phyloP scores from a whole-genome alignment of 30 jellyfish, hydroid and myxozoan genomes.

The Turritopsis dohrnii region DNA sequence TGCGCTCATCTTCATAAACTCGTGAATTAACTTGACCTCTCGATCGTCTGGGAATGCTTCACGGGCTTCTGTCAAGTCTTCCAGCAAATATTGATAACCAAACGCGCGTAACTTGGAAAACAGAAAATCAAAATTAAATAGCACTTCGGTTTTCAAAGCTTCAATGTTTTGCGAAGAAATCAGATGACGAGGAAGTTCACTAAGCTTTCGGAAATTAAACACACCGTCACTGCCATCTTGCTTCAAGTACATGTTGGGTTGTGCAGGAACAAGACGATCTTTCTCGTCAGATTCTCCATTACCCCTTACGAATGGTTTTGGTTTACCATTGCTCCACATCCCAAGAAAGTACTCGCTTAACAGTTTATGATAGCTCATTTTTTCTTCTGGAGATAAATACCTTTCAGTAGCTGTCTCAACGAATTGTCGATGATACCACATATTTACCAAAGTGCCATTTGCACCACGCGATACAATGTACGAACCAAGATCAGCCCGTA shows the following conservation, averaged over 20 bases:
- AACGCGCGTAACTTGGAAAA: slow-evolving; percentile 45
- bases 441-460: slow-evolving; percentile 52
- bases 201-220: slow-evolving; percentile 56
- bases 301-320: slow-evolving; percentile 46
- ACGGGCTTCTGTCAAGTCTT: slow-evolving; percentile 57
- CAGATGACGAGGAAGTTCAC: slow-evolving; percentile 76
- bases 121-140: slow-evolving; percentile 61
- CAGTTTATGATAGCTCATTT: slow-evolving; percentile 30
- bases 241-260: slow-evolving; percentile 52
- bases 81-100: slow-evolving; percentile 47
- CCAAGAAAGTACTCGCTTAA: slow-evolving; percentile 65
- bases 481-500: slow-evolving; percentile 70
- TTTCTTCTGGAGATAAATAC: slow-evolving; percentile 33
- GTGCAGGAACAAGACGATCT: slow-evolving; percentile 73
- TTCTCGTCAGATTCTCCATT: slow-evolving; percentile 46
- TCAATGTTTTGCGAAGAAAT: slow-evolving; percentile 25
- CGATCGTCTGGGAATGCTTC: slow-evolving; percentile 37
- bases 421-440: slow-evolving; percentile 88
- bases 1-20: slow-evolving; percentile 51
- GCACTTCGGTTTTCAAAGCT: slow-evolving; percentile 39
- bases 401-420: slow-evolving; percentile 70
- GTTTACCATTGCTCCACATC: slow-evolving; percentile 55
- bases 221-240: slow-evolving; percentile 33
- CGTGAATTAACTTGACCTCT: slow-evolving; percentile 51
- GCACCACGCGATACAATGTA: slow-evolving; percentile 78